Conservation (phyloP, 2,113 vertebrate species). For the Eretmochelys imbricata region DNA sequence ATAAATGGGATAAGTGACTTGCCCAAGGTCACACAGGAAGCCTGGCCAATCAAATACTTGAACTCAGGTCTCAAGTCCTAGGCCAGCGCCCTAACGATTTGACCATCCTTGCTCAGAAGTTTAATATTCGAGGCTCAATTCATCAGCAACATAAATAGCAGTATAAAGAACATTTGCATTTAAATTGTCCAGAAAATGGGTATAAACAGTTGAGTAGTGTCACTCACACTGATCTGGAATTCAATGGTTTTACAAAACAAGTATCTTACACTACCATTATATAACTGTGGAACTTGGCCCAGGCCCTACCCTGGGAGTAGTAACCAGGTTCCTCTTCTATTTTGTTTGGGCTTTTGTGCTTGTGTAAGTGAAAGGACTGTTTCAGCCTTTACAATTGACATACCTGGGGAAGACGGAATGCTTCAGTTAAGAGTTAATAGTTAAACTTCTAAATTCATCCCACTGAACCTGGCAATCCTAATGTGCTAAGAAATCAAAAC, state of each 20-base stretch:
- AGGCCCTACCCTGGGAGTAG: neutral
- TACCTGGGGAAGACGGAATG: neutral
- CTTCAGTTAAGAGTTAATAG: neutral
- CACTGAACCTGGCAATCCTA: neutral
- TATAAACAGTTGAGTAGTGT: rapidly evolving
- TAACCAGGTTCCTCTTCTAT: rapidly evolving
- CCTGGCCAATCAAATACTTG: neutral
- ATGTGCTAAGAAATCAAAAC: neutral
- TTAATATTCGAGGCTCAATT: neutral
- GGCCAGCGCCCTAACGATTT: neutral
- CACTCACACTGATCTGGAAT: rapidly evolving
- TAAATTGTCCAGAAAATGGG: neutral
- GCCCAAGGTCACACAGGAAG: neutral
- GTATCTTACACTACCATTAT: neutral
- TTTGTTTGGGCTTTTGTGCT: neutral
- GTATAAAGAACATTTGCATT: neutral
- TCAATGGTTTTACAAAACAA: neutral
- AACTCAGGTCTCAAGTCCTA: neutral
- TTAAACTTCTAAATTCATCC: neutral
- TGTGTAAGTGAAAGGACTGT: neutral
- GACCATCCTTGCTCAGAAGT: neutral
- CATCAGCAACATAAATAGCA: neutral
- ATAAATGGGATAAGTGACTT: neutral
- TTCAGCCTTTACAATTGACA: neutral
- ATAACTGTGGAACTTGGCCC: rapidly evolving